A percentile compares a stretch with the other conserved stretches of the same genome.
Evolutionary conservation across 2,113 vertebrate species (phyloP).

Genomic region (Hippocampus mohnikei): DNA sequence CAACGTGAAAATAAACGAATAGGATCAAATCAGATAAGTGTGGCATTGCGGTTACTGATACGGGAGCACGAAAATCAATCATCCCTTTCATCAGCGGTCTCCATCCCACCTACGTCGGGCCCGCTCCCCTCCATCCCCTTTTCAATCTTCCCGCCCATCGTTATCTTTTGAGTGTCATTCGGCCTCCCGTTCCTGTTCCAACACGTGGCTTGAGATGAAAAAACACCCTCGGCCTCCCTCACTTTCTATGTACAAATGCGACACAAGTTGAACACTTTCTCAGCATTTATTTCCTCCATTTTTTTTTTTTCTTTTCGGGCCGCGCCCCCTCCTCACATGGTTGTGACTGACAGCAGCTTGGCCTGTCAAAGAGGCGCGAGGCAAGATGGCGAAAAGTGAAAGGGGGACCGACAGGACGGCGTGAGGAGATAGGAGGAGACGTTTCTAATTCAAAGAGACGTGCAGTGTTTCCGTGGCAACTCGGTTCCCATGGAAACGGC

Average conservation of each 20-base stretch:
- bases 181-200: constrained; percentile 37
- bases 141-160: constrained; percentile 47
- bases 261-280: background rate
- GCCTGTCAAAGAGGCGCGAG: constrained; percentile 58
- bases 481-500: constrained; percentile 74
- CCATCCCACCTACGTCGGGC: constrained; percentile 17
- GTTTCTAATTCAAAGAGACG: constrained; percentile 79
- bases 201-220: constrained; percentile 34
- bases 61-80: constrained; percentile 56
- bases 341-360: constrained; percentile 68
- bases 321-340: constrained; percentile 33
- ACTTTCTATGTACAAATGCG: constrained; percentile 26
- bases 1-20: background rate
- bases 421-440: constrained; percentile 62
- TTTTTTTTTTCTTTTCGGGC: constrained; percentile 13
- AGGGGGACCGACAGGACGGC: constrained; percentile 25
- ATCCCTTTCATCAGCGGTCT: constrained; percentile 48
- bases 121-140: constrained; percentile 5
- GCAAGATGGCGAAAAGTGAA: constrained; percentile 44
- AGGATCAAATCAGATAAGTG: constrained; percentile 47
- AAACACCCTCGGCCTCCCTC: background rate
- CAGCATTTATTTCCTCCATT: constrained; percentile 23
- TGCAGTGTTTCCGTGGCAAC: constrained; percentile 80
- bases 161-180: constrained; percentile 54
- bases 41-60: constrained; percentile 47